Conservation (phyloP, 2,888 invertebrate species). For the Rosalia funebris region DNA sequence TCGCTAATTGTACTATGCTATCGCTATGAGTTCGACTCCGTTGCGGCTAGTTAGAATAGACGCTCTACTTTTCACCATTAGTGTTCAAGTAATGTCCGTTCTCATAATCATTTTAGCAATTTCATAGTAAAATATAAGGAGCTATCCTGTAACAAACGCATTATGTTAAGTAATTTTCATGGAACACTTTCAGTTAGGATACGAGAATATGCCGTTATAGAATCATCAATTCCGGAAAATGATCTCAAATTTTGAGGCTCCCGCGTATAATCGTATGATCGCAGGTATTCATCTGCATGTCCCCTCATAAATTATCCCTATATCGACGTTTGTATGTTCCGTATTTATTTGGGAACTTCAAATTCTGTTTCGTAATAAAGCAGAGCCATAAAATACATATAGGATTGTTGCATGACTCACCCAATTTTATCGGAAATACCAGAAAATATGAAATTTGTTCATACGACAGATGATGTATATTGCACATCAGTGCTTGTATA, state of each 20-base stretch:
- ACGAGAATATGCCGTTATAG: too few relatives aligned
- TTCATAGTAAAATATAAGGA: too few relatives aligned
- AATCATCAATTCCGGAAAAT: too few relatives aligned
- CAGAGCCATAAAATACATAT: conserved; percentile 1
- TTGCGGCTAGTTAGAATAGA: too few relatives aligned
- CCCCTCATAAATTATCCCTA: background rate
- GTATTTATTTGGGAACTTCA: background rate
- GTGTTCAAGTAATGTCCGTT: too few relatives aligned
- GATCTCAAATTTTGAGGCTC: background rate
- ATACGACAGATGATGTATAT: conserved; percentile 6
- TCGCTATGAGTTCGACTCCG: too few relatives aligned
- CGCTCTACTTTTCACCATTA: too few relatives aligned
- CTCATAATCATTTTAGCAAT: too few relatives aligned
- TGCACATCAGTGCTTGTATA: background rate
- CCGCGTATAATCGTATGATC: background rate
- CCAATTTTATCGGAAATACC: conserved; percentile 2
- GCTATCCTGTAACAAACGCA: too few relatives aligned
- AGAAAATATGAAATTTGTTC: conserved; percentile 9
- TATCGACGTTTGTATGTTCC: background rate
- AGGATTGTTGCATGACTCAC: background rate
- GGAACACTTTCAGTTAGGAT: too few relatives aligned
- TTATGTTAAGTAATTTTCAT: too few relatives aligned
- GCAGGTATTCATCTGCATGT: background rate
- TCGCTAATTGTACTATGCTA: too few relatives aligned
- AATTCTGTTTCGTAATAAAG: conserved; percentile 3